Percentiles rank a stretch among this genome's conserved stretches.
These are phyloP conservation scores for Drosophila affinis DNA, from an alignment of 2,888 invertebrate species.

Conservation along the genomic window DNA sequence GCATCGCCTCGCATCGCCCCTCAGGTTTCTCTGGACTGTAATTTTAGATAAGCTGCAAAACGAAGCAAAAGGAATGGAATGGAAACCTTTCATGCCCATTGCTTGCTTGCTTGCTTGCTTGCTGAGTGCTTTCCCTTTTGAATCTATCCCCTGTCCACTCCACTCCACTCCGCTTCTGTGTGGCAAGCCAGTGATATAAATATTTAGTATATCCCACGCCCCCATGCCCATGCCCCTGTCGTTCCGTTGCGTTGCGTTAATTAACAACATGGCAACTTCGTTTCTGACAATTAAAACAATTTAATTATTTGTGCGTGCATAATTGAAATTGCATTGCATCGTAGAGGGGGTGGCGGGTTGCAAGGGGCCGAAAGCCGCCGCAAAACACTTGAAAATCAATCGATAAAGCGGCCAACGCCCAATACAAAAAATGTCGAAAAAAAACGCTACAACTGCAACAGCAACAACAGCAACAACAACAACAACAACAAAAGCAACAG, in stretches of 20 bases:
- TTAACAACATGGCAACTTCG: conserved; percentile 60
- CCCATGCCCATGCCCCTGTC: too few species aligned
- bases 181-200: conserved; percentile 40
- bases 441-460: conserved; percentile 39
- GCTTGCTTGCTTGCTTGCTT: not conserved
- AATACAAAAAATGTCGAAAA: conserved; percentile 61
- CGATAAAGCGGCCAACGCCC: conserved; percentile 73
- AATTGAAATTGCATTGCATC: conserved; percentile 70
- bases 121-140: conserved; percentile 6
- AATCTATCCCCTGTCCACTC: not conserved
- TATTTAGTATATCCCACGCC: conserved; percentile 28
- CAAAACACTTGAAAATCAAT: conserved; percentile 64
- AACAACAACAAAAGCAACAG: conserved; percentile 45
- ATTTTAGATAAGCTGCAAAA: conserved; percentile 75
- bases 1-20: conserved; percentile 20
- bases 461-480: conserved; percentile 23
- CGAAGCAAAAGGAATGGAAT: conserved; percentile 54
- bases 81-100: conserved; percentile 44
- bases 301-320: conserved; percentile 76
- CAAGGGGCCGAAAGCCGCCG: conserved; percentile 28
- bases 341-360: not conserved
- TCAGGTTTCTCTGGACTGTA: conserved; percentile 48
- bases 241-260: conserved; percentile 47
- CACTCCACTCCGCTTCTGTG: conserved; percentile 15
- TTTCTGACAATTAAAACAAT: conserved; percentile 71